These are phyloP conservation scores for Pantherophis vulpinus DNA, from an alignment of 2,797 vertebrate genomes.

Conservation along the genomic window DNA sequence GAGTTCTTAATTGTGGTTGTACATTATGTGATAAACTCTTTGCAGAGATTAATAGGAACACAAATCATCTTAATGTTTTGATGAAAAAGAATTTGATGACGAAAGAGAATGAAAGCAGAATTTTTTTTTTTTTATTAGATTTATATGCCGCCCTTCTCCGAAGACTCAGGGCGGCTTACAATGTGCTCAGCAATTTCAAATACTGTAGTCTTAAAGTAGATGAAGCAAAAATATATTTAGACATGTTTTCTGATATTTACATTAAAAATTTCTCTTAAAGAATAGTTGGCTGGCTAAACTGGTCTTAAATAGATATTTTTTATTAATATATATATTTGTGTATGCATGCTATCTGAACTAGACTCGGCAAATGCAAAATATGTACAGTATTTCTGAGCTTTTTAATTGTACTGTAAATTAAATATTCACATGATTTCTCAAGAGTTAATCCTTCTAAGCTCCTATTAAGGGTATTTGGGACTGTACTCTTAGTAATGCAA, in stretches of 20 bases:
- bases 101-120: conserved; percentile 13
- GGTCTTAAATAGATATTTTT: neutral
- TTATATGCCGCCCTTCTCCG: too few relatives aligned
- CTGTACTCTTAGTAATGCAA: neutral
- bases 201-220: conserved; percentile 20
- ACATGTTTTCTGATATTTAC: neutral
- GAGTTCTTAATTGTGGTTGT: conserved; percentile 13
- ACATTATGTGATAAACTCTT: neutral
- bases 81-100: neutral
- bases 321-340: neutral
- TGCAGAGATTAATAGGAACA: conserved; percentile 40
- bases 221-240: conserved; percentile 3
- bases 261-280: neutral
- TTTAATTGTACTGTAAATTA: neutral
- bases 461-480: neutral
- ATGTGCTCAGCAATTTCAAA: too few relatives aligned
- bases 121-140: too few relatives aligned
- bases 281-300: neutral
- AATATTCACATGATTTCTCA: neutral
- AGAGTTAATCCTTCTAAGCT: neutral
- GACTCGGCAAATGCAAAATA: neutral
- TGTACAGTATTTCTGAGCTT: neutral
- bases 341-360: neutral
- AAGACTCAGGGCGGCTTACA: too few relatives aligned
- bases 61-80: conserved; percentile 38